Evolutionary conservation across 2,888 invertebrate genomes (phyloP).

Genomic region (Elmis aenea): DNA sequence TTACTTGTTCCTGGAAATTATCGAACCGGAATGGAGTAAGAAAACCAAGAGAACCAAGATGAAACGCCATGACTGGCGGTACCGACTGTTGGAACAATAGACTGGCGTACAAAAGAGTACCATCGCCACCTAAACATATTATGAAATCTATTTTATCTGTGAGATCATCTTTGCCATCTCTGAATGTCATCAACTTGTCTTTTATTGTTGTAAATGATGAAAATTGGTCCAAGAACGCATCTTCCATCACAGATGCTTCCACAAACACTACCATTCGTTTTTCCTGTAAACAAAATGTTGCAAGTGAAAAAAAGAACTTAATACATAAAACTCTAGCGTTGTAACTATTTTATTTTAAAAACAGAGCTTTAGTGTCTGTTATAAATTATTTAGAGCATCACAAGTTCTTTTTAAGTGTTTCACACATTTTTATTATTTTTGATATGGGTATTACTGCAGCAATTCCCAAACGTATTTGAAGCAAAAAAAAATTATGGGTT

Average conservation of each 20-base stretch:
- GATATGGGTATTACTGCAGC: too few relatives aligned
- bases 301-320: too few relatives aligned
- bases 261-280: constrained; percentile 95
- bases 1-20: constrained; percentile 89
- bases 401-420: too few relatives aligned
- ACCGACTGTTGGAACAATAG: constrained; percentile 93
- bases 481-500: too few relatives aligned
- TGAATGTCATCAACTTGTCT: too few relatives aligned
- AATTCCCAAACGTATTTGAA: too few relatives aligned
- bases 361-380: too few relatives aligned
- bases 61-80: constrained; percentile 97
- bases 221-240: constrained; percentile 70
- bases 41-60: constrained; percentile 93
- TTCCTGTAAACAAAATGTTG: constrained; percentile 76
- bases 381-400: too few relatives aligned
- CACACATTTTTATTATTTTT: too few relatives aligned
- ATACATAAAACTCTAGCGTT: too few relatives aligned
- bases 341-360: too few relatives aligned
- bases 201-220: constrained; percentile 69
- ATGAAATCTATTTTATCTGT: constrained; percentile 97
- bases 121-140: constrained; percentile 93
- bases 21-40: constrained; percentile 93
- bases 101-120: constrained; percentile 93
- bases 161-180: constrained; percentile 88
- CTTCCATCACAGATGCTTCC: constrained; percentile 85